Evolutionary conservation across 2,113 vertebrate species (phyloP), one percentile per base, ranked within the genome.

Genomic region (Callipepla squamata): DNA sequence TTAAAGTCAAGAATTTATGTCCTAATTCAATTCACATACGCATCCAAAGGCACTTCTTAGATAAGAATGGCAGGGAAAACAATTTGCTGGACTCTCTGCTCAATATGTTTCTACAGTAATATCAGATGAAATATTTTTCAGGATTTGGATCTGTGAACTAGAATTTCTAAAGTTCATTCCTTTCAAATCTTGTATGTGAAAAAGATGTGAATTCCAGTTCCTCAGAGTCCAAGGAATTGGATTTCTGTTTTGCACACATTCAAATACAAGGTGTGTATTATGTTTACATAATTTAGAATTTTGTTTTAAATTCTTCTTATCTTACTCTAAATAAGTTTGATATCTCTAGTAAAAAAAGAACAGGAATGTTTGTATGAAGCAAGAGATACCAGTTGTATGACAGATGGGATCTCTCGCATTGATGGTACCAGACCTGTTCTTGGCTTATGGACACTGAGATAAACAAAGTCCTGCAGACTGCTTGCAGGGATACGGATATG

Each of bases 1-100:
- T 91, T 94, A 90, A 95, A 95, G 89, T 55, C 92, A 93, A 78
- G 68, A 79, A 85, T 90, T 82, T 91, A 81, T 77, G 51, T 85
- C 86, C 80, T 59, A 67, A 94, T 83, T 88, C 38, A 66, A 75
- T 55, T 80, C 90, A 85, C 32, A 91, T 36, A 81, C 62, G 88
- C 88, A 92, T 89, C 36, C 3, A 0, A 86, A 87, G 74, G 70
- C 36, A 70, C 72, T 63, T 83, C 82, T 67, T 82, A 90, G 47
- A 55, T 67, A 93, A 83, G 68, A 66, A 36, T 63, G 44, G 50
- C n/a, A 91, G 32, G 4, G 17, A 53, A 86, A 92, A 83, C 78
- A 90, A 83, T 95, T 95, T 91, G 66, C 55, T 73, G 45, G 51
- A 87, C 62, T 94, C 84, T 92, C 89, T 75, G 89, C 50, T 93